Evolutionary conservation across 2,888 invertebrate species (phyloP), one percentile per base, ranked within the genome.

Genomic region (Augochlorella aurata): DNA sequence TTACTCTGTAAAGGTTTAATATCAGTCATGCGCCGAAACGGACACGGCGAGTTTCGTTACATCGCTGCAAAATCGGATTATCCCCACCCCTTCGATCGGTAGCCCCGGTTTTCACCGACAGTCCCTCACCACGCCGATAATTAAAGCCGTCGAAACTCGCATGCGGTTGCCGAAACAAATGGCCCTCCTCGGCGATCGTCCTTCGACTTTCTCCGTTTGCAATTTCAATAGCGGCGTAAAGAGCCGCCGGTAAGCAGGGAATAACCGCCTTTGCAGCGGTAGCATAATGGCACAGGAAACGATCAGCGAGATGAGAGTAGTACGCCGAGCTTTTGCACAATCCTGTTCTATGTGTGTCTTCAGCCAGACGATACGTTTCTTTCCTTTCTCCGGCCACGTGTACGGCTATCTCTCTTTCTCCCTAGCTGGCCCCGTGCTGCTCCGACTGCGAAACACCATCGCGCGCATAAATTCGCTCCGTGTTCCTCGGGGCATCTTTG

Each of bases 231-330:
- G 78, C 77, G 70, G 67, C 72, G 69, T 79, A 68, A 76, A 80
- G 70, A 77, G 78, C 72, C 77, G 54, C 9, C 52, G 54, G 58
- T 79, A 72, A 79, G 80, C 44, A 68, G 69, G 71, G 81, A 65
- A 78, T 78, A 79, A 63, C 77, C 72, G 65, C 74, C 74, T 76
- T 85, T 86, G 75, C 81, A 78, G 80, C 79, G 75, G 77, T 81
- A 83, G 85, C 83, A 80, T 88, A 88, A 86, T 85, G 74, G 82
- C 80, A 82, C 80, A 88, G 83, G 85, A 87, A 87, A 79, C 87
- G 85, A 88, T 88, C 87, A 72, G n/a, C 68, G 80, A 86, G 87
- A 88, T 85, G 85, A 85, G 85, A 84, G 65, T 65, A 65, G 72
- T 81, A 69, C 72, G 69, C 49, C 74, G 52, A 76, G 83, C 81